Evolutionary conservation across 1,140 invertebrate species (phyloP).

Genomic region (Zaprionus nigranus): DNA sequence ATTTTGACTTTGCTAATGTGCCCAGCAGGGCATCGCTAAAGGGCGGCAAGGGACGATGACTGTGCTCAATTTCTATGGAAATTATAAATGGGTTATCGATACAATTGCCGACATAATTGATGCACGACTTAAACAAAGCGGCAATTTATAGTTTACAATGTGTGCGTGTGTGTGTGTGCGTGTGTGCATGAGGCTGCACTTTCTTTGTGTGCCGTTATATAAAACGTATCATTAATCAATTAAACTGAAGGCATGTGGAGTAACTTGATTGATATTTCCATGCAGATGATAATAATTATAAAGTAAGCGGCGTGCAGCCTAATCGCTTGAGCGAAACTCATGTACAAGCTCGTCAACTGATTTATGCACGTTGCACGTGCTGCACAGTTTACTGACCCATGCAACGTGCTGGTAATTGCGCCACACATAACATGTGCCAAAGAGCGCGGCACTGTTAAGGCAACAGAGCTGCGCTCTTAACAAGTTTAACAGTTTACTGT

Average conservation of each 20-base stretch:
- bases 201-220: not conserved
- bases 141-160: slow-evolving; percentile 14
- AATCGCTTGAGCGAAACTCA: not conserved
- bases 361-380: slow-evolving; percentile 40
- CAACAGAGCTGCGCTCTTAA: slow-evolving; percentile 38
- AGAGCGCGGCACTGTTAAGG: slow-evolving; percentile 17
- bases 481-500: slow-evolving; percentile 20
- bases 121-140: slow-evolving; percentile 39
- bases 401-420: slow-evolving; percentile 11
- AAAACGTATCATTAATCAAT: slow-evolving; percentile 31
- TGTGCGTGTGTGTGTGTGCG: not conserved
- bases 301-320: not conserved
- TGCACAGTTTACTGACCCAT: slow-evolving; percentile 33
- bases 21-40: too few species aligned
- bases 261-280: slow-evolving; percentile 6
- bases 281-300: slow-evolving; percentile 9
- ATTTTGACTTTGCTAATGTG: slow-evolving; percentile 36
- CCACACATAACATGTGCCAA: not conserved
- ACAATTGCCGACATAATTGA: slow-evolving; percentile 25
- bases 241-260: slow-evolving; percentile 2
- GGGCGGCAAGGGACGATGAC: slow-evolving; percentile 9
- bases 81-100: slow-evolving; percentile 15
- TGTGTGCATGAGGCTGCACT: slow-evolving; percentile 12
- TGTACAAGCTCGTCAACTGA: slow-evolving; percentile 12
- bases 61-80: not conserved